Evolutionary conservation across 2,797 vertebrate species (phyloP), one percentile per base, ranked within the genome.

Genomic region (Ptychobarbus kaznakovi): DNA sequence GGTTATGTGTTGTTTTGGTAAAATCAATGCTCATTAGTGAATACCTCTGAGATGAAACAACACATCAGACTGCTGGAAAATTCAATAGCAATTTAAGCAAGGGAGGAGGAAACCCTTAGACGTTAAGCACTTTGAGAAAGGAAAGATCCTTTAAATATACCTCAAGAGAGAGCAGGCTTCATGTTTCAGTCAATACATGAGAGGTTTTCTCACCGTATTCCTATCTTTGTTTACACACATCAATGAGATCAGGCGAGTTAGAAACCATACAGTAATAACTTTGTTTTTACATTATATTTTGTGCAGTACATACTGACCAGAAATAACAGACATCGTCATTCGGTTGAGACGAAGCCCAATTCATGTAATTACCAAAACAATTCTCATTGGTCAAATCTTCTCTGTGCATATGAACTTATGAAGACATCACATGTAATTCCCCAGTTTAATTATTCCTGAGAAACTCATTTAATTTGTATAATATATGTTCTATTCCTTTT

Each of bases 71-170:
- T 25, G 1, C 22, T 75, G 90, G 82, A 90, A 93, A 94, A 93
- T 88, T 92, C 92, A 89, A 92, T 92, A 93, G 90, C 91, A 93
- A 92, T 93, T 92, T 92, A 91, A 89, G 89, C 73, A 63, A 87
- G 78, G 87, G 77, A 90, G 81, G 86, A 82, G 89, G 90, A 78
- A 44, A 0, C 22, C 86, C 80, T 90, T 90, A 89, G 86, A 87
- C 87, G 87, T 92, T 90, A 92, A 89, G 75, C 84, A 85, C 88
- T 53, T 69, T 11, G 4, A 35, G 40, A 49, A 69, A 65, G 13
- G 35, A 81, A 74, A 70, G 74, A 81, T 68, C 74, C 49, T 82
- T 65, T 75, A 80, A 66, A 76, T 35, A 76, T 18, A 66, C 72
- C 72, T 66, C 56, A 15, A 38, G 58, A 65, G 74, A 84, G 12